Evolutionary conservation across 2,797 vertebrate genomes (phyloP), one percentile per base, ranked within the genome.

Genomic region (Aulostomus chinensis): DNA sequence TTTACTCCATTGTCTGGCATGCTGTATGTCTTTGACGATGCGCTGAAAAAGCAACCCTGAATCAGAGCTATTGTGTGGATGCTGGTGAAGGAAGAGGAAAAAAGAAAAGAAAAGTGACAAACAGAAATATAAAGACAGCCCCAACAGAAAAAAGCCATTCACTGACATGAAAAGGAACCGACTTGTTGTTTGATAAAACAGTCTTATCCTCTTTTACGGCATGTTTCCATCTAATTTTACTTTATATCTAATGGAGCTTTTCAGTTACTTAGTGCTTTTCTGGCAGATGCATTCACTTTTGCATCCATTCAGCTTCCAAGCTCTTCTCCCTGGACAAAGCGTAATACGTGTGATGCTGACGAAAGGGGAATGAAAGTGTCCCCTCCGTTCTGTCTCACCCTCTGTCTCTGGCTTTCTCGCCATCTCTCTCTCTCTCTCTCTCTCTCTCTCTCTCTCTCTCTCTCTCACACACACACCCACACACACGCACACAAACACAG

Each of bases 231-330:
- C 80, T 77, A 51, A 41, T 38, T 70, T 50, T 31, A 22, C 61
- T 68, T 82, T 76, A 74, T 52, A 68, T 80, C 85, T 91, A 91
- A 92, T 90, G 89, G 88, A 77, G 69, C 79, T 80, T 84, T 84
- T 87, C 75, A 82, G 55, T 69, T 57, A 52, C 57, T 75, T 58
- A 30, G 49, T 50, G 52, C 47, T 52, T 65, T 67, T 84, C 61
- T 38, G 42, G 53, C 60, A 70, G 53, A 62, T 57, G 58, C 37
- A 79, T 85, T 87, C 81, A 59, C 58, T 78, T 73, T 61, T 35
- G 12, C 61, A 57, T 82, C 82, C 71, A 86, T 90, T 90, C 72
- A 88, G 46, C 14, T 4, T 53, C 49, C 49, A 20, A 54, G 16
- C 60, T 72, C 69, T 64, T 73, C 60, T 81, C 79, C 70, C 28